Conservation (phyloP, 2,888 invertebrate genomes). For the Arrhopalites spinosus region DNA sequence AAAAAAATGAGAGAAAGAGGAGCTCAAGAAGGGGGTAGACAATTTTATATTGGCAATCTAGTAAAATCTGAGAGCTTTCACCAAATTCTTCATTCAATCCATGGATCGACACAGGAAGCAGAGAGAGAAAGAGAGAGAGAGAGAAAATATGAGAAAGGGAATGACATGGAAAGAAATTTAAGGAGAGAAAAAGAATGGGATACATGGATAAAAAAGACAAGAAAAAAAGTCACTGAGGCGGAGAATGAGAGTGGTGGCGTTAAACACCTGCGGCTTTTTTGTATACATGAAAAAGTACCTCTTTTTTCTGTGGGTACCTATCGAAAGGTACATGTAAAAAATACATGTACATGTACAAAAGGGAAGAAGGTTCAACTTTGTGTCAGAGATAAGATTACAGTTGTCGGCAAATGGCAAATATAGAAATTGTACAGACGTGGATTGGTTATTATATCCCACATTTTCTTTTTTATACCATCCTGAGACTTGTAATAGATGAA, state of each 20-base stretch:
- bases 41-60: conserved; percentile 4
- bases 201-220: not conserved
- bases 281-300: too few relatives aligned
- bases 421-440: not conserved
- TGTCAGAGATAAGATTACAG: conserved; percentile 7
- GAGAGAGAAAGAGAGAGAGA: too few relatives aligned
- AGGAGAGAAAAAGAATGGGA: too few relatives aligned
- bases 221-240: not conserved
- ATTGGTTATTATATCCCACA: not conserved
- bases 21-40: not conserved
- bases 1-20: not conserved
- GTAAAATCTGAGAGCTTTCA: not conserved
- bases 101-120: too few relatives aligned
- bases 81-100: not conserved
- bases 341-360: too few relatives aligned
- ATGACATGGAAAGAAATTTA: too few relatives aligned
- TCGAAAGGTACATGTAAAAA: too few relatives aligned
- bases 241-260: not conserved
- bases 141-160: too few relatives aligned
- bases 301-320: too few relatives aligned
- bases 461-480: not conserved
- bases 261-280: not conserved
- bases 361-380: too few relatives aligned
- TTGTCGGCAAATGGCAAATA: not conserved
- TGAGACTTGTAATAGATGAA: not conserved